These are phyloP conservation scores for Xenops minutus DNA, from an alignment of 2,797 vertebrate genomes.

Conservation along the genomic window DNA sequence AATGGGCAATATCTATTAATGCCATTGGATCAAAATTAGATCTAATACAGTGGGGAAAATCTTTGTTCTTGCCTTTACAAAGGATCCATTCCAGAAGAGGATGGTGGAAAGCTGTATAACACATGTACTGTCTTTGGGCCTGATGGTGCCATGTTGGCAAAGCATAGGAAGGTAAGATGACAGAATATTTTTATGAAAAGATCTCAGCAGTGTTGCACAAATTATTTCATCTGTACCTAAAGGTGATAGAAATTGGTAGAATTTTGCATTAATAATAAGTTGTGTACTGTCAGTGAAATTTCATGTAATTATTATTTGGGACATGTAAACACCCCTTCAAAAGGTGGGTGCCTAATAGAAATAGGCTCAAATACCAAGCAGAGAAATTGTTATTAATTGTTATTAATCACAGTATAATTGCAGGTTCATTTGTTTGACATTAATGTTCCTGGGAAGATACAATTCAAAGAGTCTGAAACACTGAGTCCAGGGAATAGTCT, in stretches of 20 bases:
- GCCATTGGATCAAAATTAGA: neutral
- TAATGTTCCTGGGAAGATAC: slow-evolving; percentile 92
- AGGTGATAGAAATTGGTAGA: neutral
- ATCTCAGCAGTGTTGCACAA: neutral
- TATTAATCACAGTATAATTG: slow-evolving; percentile 9
- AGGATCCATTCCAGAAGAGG: slow-evolving; percentile 96
- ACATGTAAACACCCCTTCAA: neutral
- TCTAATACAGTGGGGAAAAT: neutral
- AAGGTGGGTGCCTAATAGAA: neutral
- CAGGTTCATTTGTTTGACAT: slow-evolving; percentile 98
- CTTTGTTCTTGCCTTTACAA: slow-evolving; percentile 27
- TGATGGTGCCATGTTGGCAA: slow-evolving; percentile 87
- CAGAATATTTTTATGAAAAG: neutral
- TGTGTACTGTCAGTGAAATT: neutral
- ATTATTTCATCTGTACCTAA: neutral
- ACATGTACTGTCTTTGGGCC: slow-evolving; percentile 91
- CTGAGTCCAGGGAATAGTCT: slow-evolving; percentile 87
- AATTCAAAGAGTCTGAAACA: slow-evolving; percentile 94
- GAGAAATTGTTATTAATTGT: neutral
- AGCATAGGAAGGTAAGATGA: slow-evolving; percentile 89
- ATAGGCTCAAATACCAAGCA: neutral
- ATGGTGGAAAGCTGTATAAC: slow-evolving; percentile 90
- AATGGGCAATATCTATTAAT: neutral
- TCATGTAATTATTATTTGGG: neutral
- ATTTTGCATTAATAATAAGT: neutral